A percentile compares a stretch with the other conserved stretches of the same genome.
These are phyloP conservation scores for Betta splendens DNA, from an alignment of 2,797 vertebrate genomes.

Conservation along the genomic window DNA sequence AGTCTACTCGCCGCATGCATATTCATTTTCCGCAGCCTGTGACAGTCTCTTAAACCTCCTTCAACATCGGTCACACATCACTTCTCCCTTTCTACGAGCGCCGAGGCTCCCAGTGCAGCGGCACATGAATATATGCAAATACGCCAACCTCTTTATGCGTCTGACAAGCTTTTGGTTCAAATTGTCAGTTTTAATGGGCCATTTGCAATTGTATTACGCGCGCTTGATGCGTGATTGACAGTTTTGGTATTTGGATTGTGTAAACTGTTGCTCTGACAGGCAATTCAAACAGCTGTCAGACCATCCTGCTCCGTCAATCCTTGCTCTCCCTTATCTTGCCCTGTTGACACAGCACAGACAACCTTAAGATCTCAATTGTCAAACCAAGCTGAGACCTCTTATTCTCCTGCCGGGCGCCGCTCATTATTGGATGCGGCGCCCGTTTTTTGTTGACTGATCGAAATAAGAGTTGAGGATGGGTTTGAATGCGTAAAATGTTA, in stretches of 20 bases:
- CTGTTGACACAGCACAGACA: conserved; percentile 31
- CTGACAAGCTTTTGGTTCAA: conserved; percentile 60
- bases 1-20: conserved; percentile 42
- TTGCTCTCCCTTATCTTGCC: conserved; percentile 29
- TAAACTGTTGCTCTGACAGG: conserved; percentile 56
- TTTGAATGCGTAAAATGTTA: background rate
- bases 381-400: conserved; percentile 13
- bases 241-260: conserved; percentile 71
- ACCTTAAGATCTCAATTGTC: conserved; percentile 26
- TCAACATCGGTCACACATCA: conserved; percentile 58
- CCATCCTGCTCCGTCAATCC: conserved; percentile 42
- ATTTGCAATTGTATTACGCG: conserved; percentile 65
- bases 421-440: background rate
- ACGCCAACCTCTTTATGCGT: conserved; percentile 46
- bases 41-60: conserved; percentile 47
- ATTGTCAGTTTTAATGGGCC: conserved; percentile 72
- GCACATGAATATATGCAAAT: conserved; percentile 75
- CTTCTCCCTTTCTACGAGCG: conserved; percentile 62
- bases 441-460: conserved; percentile 10
- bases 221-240: conserved; percentile 68
- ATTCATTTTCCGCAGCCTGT: conserved; percentile 51
- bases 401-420: background rate
- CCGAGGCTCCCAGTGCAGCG: conserved; percentile 57
- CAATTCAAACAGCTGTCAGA: conserved; percentile 62
- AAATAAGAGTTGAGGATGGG: background rate